Conservation (phyloP, 2,888 invertebrate species). For the Nomada lathburiana region DNA sequence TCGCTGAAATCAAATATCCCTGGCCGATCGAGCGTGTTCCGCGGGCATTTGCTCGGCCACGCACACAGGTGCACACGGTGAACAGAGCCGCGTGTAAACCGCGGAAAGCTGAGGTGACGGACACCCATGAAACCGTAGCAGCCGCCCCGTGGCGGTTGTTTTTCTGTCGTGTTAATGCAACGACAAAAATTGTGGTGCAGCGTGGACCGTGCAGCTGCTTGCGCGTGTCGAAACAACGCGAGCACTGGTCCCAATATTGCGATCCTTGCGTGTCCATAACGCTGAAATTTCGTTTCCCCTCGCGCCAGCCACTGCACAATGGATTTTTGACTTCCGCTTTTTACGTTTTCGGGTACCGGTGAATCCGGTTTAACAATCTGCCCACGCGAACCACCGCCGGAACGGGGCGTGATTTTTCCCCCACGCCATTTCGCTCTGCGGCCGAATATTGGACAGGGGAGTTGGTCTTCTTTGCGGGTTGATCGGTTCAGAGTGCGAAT, state of each 20-base stretch:
- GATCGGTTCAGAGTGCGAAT: neutral
- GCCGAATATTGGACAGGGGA: neutral
- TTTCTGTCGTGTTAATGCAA: slow-evolving; percentile 66
- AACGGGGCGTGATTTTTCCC: slow-evolving; percentile 15
- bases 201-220: slow-evolving; percentile 39
- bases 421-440: neutral
- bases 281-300: slow-evolving; percentile 52
- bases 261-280: slow-evolving; percentile 43
- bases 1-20: slow-evolving; percentile 34
- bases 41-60: neutral
- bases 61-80: neutral
- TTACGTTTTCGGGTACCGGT: slow-evolving; percentile 36
- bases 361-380: slow-evolving; percentile 53
- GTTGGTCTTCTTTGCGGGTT: neutral
- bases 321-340: slow-evolving; percentile 54
- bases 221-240: slow-evolving; percentile 44
- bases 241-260: slow-evolving; percentile 41
- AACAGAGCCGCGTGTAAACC: slow-evolving; percentile 29
- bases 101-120: slow-evolving; percentile 41
- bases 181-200: slow-evolving; percentile 64
- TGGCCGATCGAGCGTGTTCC: neutral
- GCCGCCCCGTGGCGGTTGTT: slow-evolving; percentile 54
- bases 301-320: slow-evolving; percentile 32
- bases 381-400: slow-evolving; percentile 5
- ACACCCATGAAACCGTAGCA: slow-evolving; percentile 40